Evolutionary conservation across 2,113 vertebrate genomes (phyloP).

Genomic region (Vimba vimba): DNA sequence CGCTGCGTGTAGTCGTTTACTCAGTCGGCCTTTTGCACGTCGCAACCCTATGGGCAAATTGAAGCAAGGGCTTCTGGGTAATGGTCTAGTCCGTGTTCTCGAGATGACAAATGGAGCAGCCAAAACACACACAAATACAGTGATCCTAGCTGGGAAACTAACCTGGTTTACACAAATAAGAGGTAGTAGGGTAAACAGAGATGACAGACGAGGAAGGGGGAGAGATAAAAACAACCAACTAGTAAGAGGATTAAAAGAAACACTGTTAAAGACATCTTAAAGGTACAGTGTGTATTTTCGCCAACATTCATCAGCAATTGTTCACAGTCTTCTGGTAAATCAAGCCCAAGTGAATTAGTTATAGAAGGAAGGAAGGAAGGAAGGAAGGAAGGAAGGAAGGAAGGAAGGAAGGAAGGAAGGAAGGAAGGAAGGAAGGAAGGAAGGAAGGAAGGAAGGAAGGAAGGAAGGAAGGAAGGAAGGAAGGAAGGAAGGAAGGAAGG

Average conservation of each 20-base stretch:
- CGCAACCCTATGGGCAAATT: constrained; percentile 14
- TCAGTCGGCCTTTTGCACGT: constrained; percentile 3
- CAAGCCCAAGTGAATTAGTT: neutral
- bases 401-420: neutral
- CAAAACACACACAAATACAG: constrained; percentile 9
- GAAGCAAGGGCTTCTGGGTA: constrained; percentile 34
- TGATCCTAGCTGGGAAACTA: neutral
- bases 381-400: too few species aligned
- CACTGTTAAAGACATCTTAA: neutral
- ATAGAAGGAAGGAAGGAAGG: neutral
- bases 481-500: neutral
- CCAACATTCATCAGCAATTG: neutral
- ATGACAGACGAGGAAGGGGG: neutral
- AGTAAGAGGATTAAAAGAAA: constrained; percentile 11
- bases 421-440: neutral
- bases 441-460: neutral
- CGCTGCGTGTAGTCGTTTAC: neutral
- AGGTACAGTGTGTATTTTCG: neutral
- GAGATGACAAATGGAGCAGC: constrained; percentile 33
- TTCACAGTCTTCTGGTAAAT: neutral
- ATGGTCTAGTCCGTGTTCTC: constrained; percentile 10
- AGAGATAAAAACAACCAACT: neutral
- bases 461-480: neutral
- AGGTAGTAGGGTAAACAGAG: constrained; percentile 11
- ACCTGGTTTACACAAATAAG: constrained; percentile 14